These are phyloP conservation scores for Haliclystus octoradiatus DNA, from an alignment of 30 jellyfish, hydroid and myxozoan genomes.

Conservation along the genomic window DNA sequence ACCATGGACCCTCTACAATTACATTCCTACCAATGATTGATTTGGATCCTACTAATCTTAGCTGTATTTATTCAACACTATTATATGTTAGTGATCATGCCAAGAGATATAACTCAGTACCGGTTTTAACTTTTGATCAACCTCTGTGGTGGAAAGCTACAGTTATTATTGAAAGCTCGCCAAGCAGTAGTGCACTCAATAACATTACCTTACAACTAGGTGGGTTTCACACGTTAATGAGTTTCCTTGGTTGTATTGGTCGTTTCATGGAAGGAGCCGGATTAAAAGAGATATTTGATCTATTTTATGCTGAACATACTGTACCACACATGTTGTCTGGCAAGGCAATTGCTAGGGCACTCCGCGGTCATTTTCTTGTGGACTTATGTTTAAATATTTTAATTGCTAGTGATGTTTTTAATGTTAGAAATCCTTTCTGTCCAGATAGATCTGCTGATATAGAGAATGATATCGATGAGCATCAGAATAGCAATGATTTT, in stretches of 20 bases:
- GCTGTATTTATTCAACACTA: constrained; percentile 3
- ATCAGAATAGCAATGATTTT: too few species aligned
- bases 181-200: background rate
- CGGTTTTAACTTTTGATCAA: constrained; percentile 6
- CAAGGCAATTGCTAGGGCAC: constrained; percentile 13
- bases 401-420: too few species aligned
- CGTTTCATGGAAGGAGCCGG: constrained; percentile 9
- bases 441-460: too few species aligned
- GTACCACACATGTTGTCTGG: constrained; percentile 9
- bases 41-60: background rate
- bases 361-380: constrained; percentile 13
- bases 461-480: too few species aligned
- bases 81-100: background rate
- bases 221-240: constrained; percentile 8
- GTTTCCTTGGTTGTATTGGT: constrained; percentile 4
- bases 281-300: constrained; percentile 5
- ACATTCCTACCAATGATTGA: background rate
- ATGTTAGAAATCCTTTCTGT: too few species aligned
- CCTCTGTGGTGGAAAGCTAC: constrained; percentile 1
- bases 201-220: background rate
- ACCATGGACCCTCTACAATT: background rate
- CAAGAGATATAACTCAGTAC: too few species aligned
- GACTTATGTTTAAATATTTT: too few species aligned
- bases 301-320: constrained; percentile 6
- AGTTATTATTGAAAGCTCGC: constrained; percentile 2